phyloP scores from a whole-genome alignment of 2,797 vertebrate genomes.

The Manis pentadactyla region DNA sequence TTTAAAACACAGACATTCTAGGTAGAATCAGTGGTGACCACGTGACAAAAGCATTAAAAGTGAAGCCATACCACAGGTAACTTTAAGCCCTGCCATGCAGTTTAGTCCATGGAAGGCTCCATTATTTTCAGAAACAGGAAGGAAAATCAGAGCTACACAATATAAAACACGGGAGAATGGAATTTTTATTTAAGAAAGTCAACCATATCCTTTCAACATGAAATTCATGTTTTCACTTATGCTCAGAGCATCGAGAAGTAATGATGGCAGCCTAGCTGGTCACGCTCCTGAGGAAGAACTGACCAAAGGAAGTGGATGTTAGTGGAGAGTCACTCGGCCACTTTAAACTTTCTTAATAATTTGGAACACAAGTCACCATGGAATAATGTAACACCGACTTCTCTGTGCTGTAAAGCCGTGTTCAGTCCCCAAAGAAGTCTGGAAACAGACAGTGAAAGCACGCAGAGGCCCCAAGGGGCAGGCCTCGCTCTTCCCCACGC shows the following conservation, averaged over 20 bases:
- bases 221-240: conserved; percentile 76
- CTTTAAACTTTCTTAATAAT: conserved; percentile 54
- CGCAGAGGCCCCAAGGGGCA: conserved; percentile 83
- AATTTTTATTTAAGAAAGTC: conserved; percentile 66
- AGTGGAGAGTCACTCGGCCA: conserved; percentile 49
- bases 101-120: conserved; percentile 80
- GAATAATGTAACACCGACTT: conserved; percentile 80
- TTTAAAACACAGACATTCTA: conserved; percentile 75
- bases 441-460: conserved; percentile 68
- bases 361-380: conserved; percentile 72
- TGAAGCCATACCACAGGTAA: conserved; percentile 88
- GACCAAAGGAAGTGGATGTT: conserved; percentile 53
- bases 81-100: conserved; percentile 84
- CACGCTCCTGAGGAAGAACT: conserved; percentile 35
- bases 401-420: conserved; percentile 75
- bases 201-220: conserved; percentile 43
- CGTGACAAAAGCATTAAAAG: conserved; percentile 79
- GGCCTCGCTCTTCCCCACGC: conserved; percentile 92
- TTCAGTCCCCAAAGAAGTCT: conserved; percentile 66
- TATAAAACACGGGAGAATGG: conserved; percentile 57
- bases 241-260: conserved; percentile 67
- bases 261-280: conserved; percentile 40
- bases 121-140: conserved; percentile 73
- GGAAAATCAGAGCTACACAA: conserved; percentile 70
- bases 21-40: conserved; percentile 75